Evolutionary conservation across 2,888 invertebrate species (phyloP), one percentile per base, ranked within the genome.

Genomic region (Synergus japonicus): DNA sequence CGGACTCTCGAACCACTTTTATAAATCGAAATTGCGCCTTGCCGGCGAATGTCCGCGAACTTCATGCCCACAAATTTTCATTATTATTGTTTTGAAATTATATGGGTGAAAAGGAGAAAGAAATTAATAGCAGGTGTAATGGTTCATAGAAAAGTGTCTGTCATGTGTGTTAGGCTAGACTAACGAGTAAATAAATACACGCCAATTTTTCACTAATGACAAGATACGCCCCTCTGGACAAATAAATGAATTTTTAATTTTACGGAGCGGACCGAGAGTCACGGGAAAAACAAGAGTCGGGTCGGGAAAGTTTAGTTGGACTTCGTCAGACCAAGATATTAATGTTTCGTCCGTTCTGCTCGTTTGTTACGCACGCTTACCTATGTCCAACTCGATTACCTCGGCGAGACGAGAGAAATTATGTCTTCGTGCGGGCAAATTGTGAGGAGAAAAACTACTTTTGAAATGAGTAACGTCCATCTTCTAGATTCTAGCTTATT

Each of bases 161-260:
- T 79, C 76, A 58, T 66, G 37, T 18, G 29, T 66, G 54, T 46
- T 29, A 73, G 54, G n/a, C 54, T 73, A 37, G 37, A 69, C 78
- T 81, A 81, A 83, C 78, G 83, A 78, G 67, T 78, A 76, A 77
- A 81, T 83, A 81, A 83, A 81, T 79, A 79, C 81, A 79, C 77
- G 58, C 78, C 79, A 81, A 83, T 81, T 81, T 77, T 77, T 78
- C 73, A 46, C 67, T 78, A 79, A 77, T 78, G 76, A 77, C 76
- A 76, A 63, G 43, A 65, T 78, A n/a, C 63, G 79, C 73, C 64
- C 29, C 1, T 65, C 3, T 63, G 43, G 65, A 22, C 41, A 41
- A 67, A 78, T 58, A 43, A 66, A 67, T 49, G 43, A 58, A 67
- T 78, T 43, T 78, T 78, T 78, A 66, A 49, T 58, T 66, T 63